Percentiles rank a stretch among this genome's conserved stretches.
Evolutionary conservation across 1,140 invertebrate species (phyloP).

Genomic region (Cardiocondyla obscurior): DNA sequence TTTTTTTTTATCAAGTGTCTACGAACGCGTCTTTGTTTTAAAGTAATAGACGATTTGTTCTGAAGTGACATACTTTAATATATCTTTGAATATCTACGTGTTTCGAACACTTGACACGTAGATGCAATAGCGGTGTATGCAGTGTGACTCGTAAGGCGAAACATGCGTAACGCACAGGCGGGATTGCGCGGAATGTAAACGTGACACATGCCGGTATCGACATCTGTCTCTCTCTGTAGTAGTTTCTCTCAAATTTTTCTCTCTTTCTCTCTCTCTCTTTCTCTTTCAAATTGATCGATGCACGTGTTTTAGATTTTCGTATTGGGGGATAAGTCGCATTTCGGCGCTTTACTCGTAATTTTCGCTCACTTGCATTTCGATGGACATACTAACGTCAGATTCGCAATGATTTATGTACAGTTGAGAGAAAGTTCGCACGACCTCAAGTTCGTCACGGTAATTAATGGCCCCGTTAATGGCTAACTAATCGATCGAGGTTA

Average conservation of each 20-base stretch:
- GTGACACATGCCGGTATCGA: constrained; percentile 21
- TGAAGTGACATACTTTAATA: neutral
- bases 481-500: constrained; percentile 53
- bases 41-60: neutral
- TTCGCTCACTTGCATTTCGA: neutral
- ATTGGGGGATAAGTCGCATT: neutral
- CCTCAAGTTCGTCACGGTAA: constrained; percentile 48
- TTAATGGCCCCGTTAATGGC: constrained; percentile 47
- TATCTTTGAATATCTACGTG: constrained; percentile 10
- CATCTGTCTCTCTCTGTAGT: neutral
- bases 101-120: constrained; percentile 32
- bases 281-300: neutral
- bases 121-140: neutral
- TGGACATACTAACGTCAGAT: constrained; percentile 39
- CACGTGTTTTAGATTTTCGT: neutral
- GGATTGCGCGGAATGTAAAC: constrained; percentile 58
- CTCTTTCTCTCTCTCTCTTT: neutral
- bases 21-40: neutral
- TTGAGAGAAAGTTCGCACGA: constrained; percentile 37
- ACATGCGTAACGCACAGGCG: constrained; percentile 58
- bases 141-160: constrained; percentile 47
- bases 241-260: neutral
- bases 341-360: neutral
- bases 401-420: constrained; percentile 47
- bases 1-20: neutral